These are phyloP conservation scores for Spea multiplicata DNA, from an alignment of 2,113 vertebrate species.

Conservation along the genomic window DNA sequence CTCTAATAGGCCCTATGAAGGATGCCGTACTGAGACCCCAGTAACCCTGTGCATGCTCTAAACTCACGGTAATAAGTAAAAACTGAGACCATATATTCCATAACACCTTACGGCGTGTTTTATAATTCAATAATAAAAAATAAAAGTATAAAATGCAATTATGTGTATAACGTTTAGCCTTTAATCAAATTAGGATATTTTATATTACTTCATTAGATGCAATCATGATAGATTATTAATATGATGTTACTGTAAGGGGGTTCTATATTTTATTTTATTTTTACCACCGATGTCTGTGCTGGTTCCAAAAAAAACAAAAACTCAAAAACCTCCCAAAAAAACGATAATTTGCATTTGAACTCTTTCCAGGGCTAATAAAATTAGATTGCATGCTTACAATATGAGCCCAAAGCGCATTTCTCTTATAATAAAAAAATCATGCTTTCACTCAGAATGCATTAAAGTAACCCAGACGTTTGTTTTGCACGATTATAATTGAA, in stretches of 20 bases:
- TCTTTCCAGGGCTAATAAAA: slow-evolving; percentile 38
- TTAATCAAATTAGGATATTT: slow-evolving; percentile 11
- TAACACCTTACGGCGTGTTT: too few species aligned
- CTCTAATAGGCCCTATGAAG: too few species aligned
- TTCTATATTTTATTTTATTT: too few species aligned
- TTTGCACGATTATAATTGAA: slow-evolving; percentile 19
- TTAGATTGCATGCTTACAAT: slow-evolving; percentile 24
- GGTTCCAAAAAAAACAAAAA: background rate
- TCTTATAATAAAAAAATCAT: slow-evolving; percentile 26
- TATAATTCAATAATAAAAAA: too few species aligned
- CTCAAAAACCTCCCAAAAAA: background rate
- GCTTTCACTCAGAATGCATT: slow-evolving; percentile 19
- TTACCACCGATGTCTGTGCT: slow-evolving; percentile 27
- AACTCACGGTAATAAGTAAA: too few species aligned
- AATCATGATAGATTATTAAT: slow-evolving; percentile 8
- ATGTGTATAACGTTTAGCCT: background rate
- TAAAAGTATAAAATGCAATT: too few species aligned
- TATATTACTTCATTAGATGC: slow-evolving; percentile 32
- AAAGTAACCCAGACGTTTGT: slow-evolving; percentile 7
- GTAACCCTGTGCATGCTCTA: too few species aligned
- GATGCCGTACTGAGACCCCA: too few species aligned
- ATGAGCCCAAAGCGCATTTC: slow-evolving; percentile 18
- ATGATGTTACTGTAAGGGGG: background rate
- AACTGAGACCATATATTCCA: too few species aligned
- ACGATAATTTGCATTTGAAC: slow-evolving; percentile 10